Conservation (phyloP, 2,113 vertebrate genomes). For the Cynopterus brachyotis region DNA sequence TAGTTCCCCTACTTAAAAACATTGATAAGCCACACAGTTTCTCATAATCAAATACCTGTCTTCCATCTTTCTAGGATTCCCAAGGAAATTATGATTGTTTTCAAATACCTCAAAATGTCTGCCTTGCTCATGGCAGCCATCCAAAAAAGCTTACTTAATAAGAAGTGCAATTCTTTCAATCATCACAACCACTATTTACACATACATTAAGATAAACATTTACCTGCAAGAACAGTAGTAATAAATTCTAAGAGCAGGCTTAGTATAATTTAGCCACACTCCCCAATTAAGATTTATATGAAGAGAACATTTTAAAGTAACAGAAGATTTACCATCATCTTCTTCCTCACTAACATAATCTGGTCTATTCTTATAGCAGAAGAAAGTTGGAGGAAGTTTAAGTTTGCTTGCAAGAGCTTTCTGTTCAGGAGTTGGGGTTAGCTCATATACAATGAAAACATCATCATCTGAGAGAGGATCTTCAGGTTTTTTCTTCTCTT, state of each 20-base stretch:
- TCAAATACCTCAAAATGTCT: neutral
- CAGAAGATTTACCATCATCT: constrained; percentile 88
- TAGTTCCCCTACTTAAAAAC: neutral
- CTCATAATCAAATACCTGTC: neutral
- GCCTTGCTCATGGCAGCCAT: neutral
- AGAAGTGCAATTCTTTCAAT: neutral
- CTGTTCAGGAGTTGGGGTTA: constrained; percentile 91
- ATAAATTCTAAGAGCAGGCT: neutral
- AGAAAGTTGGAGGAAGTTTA: constrained; percentile 93
- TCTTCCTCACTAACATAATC: constrained; percentile 92
- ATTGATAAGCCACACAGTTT: neutral
- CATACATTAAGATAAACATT: neutral
- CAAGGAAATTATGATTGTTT: neutral
- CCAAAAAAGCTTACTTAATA: neutral
- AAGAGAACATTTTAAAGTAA: constrained; percentile 16
- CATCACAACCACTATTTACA: neutral
- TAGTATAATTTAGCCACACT: neutral
- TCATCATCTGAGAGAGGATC: constrained; percentile 81
- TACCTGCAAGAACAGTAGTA: neutral
- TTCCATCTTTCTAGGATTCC: neutral
- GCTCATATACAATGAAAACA: constrained; percentile 90
- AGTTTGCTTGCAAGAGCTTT: constrained; percentile 89
- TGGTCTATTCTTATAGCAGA: constrained; percentile 95
- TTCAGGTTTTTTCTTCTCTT: constrained; percentile 72
- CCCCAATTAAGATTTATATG: neutral